A percentile compares a stretch with the other conserved stretches of the same genome.
These are phyloP conservation scores for Pantherophis vulpinus DNA, from an alignment of 2,797 vertebrate genomes.

Conservation along the genomic window DNA sequence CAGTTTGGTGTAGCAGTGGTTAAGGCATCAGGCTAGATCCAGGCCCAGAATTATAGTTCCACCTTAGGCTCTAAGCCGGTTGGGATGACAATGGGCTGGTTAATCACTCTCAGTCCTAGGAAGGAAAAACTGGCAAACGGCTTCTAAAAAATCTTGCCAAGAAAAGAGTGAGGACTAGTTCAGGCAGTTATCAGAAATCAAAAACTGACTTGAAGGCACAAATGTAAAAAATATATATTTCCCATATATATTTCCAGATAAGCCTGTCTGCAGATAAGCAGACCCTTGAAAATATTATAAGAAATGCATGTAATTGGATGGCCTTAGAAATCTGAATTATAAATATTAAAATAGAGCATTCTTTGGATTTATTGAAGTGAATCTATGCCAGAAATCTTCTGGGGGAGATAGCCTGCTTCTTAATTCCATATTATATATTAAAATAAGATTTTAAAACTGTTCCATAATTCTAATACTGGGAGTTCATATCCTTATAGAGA, in stretches of 20 bases:
- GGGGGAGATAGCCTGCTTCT: neutral
- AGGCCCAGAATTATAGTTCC: neutral
- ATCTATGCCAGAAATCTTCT: neutral
- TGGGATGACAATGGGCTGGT: neutral
- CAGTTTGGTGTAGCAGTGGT: neutral
- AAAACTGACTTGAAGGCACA: neutral
- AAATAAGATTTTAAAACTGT: neutral
- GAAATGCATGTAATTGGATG: neutral
- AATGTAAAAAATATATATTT: neutral
- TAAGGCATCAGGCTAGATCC: neutral
- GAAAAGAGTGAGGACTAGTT: neutral
- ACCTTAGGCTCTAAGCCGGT: neutral
- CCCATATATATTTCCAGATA: neutral
- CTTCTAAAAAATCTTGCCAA: neutral
- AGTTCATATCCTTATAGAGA: neutral
- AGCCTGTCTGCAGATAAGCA: neutral
- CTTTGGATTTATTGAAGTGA: neutral
- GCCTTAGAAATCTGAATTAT: neutral
- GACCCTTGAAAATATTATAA: neutral
- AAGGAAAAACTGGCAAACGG: neutral
- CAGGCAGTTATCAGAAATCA: neutral
- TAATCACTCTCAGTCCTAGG: neutral
- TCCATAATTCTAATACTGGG: neutral
- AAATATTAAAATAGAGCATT: neutral
- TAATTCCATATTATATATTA: neutral